Evolutionary conservation across 2,797 vertebrate species (phyloP).

Genomic region (Sphenopsis melanotis): DNA sequence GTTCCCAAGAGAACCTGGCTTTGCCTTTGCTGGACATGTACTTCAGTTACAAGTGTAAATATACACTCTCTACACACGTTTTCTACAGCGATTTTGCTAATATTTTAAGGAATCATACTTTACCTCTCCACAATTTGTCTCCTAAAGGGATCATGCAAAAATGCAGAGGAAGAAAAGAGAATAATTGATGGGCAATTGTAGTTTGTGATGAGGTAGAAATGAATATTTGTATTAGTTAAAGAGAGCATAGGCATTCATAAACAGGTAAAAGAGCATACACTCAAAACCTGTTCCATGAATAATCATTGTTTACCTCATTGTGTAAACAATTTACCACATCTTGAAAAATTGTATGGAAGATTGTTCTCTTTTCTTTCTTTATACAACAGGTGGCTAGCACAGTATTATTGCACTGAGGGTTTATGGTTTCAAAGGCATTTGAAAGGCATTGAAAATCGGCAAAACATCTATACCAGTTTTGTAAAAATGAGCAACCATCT

Average conservation of each 20-base stretch:
- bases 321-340: background rate
- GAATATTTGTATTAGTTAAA: background rate
- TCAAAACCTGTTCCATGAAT: background rate
- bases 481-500: background rate
- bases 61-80: fast-evolving
- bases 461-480: background rate
- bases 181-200: background rate
- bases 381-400: background rate
- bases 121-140: background rate
- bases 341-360: background rate
- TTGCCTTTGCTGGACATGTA: background rate
- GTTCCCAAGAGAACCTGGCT: background rate
- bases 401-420: background rate
- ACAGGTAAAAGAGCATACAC: background rate
- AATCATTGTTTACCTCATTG: background rate
- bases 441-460: background rate
- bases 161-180: background rate
- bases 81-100: background rate
- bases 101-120: background rate
- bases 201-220: background rate
- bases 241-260: background rate
- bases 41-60: background rate
- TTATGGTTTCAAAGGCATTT: background rate
- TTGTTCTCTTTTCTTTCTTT: background rate
- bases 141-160: background rate